A percentile compares a stretch with the other conserved stretches of the same genome.
phyloP scores from a whole-genome alignment of 2,797 vertebrate genomes.

The Babyrousa celebensis region DNA sequence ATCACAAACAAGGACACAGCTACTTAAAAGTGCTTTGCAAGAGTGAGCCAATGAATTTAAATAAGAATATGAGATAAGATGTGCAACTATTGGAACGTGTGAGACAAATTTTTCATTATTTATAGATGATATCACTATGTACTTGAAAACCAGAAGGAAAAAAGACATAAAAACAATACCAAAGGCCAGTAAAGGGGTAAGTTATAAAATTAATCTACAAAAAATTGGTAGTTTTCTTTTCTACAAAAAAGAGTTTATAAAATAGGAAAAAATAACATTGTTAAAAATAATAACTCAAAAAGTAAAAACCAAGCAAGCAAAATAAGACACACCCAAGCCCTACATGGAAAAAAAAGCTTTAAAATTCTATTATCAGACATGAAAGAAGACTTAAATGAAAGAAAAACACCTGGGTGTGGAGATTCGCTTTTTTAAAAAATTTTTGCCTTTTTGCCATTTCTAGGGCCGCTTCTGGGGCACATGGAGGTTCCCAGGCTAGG shows the following conservation, averaged over 20 bases:
- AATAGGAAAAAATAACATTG: background rate
- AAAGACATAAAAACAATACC: background rate
- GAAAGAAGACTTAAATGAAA: background rate
- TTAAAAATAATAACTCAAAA: constrained; percentile 23
- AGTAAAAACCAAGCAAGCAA: constrained; percentile 18
- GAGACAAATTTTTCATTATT: constrained; percentile 26
- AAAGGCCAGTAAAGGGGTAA: background rate
- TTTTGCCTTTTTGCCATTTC: too few relatives aligned
- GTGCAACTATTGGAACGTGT: background rate
- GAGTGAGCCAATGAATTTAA: background rate
- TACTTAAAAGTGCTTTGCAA: background rate
- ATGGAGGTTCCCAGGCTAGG: too few relatives aligned
- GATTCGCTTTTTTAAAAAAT: background rate
- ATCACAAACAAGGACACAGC: background rate
- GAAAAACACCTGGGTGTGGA: background rate
- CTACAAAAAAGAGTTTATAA: background rate
- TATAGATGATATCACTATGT: background rate
- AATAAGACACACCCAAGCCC: constrained; percentile 5
- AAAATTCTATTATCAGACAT: background rate
- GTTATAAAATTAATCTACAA: background rate
- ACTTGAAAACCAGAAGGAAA: constrained; percentile 1
- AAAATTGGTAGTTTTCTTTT: background rate
- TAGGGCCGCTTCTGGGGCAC: too few relatives aligned
- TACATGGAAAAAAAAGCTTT: background rate
- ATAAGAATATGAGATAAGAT: constrained; percentile 4